Evolutionary conservation across 2,888 invertebrate genomes (phyloP), one percentile per base, ranked within the genome.

Genomic region (Caenorhabditis afra): DNA sequence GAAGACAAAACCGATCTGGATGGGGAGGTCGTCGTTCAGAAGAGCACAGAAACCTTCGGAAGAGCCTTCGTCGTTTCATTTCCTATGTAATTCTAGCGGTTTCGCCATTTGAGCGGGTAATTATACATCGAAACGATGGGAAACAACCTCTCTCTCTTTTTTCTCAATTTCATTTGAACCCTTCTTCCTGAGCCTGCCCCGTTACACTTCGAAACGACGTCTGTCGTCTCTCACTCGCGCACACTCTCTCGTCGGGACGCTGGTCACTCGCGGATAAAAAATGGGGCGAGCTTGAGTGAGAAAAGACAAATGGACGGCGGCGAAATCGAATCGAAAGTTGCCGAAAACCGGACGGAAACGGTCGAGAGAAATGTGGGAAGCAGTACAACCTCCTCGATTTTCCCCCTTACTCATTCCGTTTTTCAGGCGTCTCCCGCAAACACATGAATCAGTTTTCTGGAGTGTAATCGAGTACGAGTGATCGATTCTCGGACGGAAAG

Each of bases 61-160:
- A n/a, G n/a, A n/a, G n/a, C n/a, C n/a, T 14, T 14, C n/a, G 3
- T n/a, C 18, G 44, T 5, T 29, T 16, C 11, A n/a, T 47, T 61
- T n/a, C 29, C 18, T 49, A 53, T 49, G 55, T 53, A 57, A 49
- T 66, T 57, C 66, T 49, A 66, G 67, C 44, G 70, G 70, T 70
- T 61, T 61, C 20, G 50, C 18, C 52, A 59, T 68, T 59, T 18
- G 35, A 59, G 5, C 12, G 53, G 62, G 62, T 62, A 62, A 71
- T 71, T 71, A 71, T 64, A 57, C 62, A 53, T 64, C 57, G 47
- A 49, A 71, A 71, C 71, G 71, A 71, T 71, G 71, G 61, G 71
- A 71, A 71, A 64, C 71, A 62, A 47, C 49, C 57, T 70, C 35
- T 70, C 45, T 53, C 5, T 29, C 29, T 71, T 62, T 64, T 55